Evolutionary conservation across 1,140 invertebrate genomes (phyloP).

Genomic region (Trichogramma pretiosum): DNA sequence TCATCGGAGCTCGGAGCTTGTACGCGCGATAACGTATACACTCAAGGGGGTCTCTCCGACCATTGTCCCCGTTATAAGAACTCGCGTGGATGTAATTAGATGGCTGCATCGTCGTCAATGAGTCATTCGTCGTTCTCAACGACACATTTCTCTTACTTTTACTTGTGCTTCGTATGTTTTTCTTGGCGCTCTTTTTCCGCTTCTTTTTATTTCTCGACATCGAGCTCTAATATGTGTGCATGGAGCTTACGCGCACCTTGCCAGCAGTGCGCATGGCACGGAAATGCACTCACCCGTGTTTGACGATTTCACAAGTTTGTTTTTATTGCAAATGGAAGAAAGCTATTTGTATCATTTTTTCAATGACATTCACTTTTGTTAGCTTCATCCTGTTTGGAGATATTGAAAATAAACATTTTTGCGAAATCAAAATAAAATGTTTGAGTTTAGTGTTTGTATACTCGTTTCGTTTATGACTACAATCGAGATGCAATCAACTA

Average conservation of each 20-base stretch:
- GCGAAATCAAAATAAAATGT: too few relatives aligned
- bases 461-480: neutral
- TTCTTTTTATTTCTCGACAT: neutral
- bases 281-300: neutral
- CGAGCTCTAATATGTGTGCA: neutral
- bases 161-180: neutral
- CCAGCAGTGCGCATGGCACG: too few relatives aligned
- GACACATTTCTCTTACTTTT: neutral
- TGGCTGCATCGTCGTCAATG: slow-evolving; percentile 6
- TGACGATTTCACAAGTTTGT: slow-evolving; percentile 9
- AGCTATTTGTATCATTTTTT: too few relatives aligned
- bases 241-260: too few relatives aligned
- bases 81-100: slow-evolving; percentile 8
- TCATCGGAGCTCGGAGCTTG: too few relatives aligned
- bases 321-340: too few relatives aligned
- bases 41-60: neutral
- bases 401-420: too few relatives aligned
- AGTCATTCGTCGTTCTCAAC: slow-evolving; percentile 4
- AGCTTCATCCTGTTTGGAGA: too few relatives aligned
- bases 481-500: too few relatives aligned
- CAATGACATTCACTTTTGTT: too few relatives aligned
- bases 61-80: slow-evolving; percentile 11
- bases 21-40: slow-evolving; percentile 4
- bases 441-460: too few relatives aligned
- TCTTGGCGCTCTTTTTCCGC: neutral